Base-by-base conservation (phyloP, 2,113 vertebrate species). In the Lepisosteus osseus region DNA sequence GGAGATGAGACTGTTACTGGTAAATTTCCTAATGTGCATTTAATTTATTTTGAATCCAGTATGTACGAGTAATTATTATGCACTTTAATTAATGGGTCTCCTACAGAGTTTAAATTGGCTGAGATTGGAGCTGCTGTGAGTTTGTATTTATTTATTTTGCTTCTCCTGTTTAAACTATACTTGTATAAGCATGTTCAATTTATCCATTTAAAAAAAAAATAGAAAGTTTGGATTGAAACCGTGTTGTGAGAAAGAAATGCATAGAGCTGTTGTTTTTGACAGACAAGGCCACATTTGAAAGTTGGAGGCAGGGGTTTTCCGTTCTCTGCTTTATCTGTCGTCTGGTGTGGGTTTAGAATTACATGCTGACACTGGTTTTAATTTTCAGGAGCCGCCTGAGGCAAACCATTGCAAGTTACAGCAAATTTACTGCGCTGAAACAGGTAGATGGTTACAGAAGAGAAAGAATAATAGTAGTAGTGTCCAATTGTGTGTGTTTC, bases 11-110 rank as follows among this genome's bases (percentile, higher is more conserved):
- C 66, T 11, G 29, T 5, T 13, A 51, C 13, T 56, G 65, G 54
- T 40, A 17, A 67, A 67, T 67, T n/a, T 54, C 55, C 15, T 54
- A 44, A 47, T 72, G 40, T 61, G 62, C 42, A 9, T 68, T 61
- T 54, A 67, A 68, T 73, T 73, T 62, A 54, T 12, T 47, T 14
- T 61, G 72, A 40, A 43, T 61, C 72, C 55, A 29, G 51, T 65
- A 61, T 56, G 51, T 65, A 7, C n/a, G 2, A 43, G 56, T 15
- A 12, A 47, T 41, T 13, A 68, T 68, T 67, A 68, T 17, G 61
- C 7, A 8, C 11, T 12, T 41, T 68, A 61, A 67, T 68, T 67
- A 68, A 68, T 67, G 65, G 43, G 15, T 41, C 63, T 3, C 12
- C 9, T 13, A 17, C 15, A 17, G 12, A 7, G 56, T 67, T 14